Evolutionary conservation across 2,797 vertebrate species (phyloP).

Genomic region (Tadarida brasiliensis): DNA sequence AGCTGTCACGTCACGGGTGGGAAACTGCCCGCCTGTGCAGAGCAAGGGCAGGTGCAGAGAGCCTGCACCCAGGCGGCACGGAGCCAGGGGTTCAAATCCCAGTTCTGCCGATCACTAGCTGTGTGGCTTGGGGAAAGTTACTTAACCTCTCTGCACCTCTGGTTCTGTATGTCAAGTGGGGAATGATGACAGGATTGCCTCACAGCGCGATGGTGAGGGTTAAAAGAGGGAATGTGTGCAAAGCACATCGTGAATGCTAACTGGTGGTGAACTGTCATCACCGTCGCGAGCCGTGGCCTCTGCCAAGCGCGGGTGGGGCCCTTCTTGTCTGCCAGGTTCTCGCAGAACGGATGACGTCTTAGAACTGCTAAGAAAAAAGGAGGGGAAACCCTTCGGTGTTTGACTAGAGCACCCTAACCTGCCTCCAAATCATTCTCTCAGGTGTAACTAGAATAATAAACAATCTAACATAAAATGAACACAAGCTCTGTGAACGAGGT

Average conservation of each 20-base stretch:
- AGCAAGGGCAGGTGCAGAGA: background rate
- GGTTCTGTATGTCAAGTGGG: background rate
- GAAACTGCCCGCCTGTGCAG: background rate
- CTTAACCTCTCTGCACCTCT: background rate
- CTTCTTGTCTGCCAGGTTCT: background rate
- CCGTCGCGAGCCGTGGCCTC: fast-evolving
- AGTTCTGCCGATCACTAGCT: background rate
- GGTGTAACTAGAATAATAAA: background rate
- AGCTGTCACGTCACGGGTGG: fast-evolving
- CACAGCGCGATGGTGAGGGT: background rate
- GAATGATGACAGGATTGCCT: background rate
- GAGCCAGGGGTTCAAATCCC: background rate
- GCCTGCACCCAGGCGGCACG: background rate
- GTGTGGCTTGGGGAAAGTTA: background rate
- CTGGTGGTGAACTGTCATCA: fast-evolving
- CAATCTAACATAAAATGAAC: background rate
- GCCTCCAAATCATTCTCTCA: background rate
- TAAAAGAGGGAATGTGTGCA: background rate
- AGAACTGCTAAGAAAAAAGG: background rate
- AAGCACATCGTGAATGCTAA: too few relatives aligned
- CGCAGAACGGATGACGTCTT: background rate
- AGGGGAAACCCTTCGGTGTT: background rate
- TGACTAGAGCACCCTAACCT: background rate
- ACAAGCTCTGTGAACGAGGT: fast-evolving
- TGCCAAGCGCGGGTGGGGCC: fast-evolving